Base-by-base conservation (phyloP, 2,113 vertebrate species). In the Arenaria interpres region DNA sequence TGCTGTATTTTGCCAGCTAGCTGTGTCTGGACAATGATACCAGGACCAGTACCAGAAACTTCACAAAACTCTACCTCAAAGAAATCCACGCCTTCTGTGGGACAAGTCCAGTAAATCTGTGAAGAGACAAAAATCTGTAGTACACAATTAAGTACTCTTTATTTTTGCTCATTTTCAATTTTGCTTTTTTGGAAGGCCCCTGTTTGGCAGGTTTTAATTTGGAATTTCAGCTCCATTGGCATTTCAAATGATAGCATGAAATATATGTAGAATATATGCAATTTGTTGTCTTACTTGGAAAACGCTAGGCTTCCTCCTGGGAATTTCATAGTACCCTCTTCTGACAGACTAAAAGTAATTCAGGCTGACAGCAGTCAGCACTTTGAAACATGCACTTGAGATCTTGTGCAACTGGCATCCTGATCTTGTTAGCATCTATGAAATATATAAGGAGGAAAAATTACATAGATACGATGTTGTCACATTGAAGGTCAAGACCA, bases 51-150 rank as follows among this genome's bases (percentile, higher is more conserved):
- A 53, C 39, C 33, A 62, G 95, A 5, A 28, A 97, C 19, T 96
- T 98, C 97, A 14, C 98, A 97, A 90, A 98, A 98, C 85, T 98
- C 97, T 92, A 95, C 95, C 67, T 98, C 97, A 88, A 97, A 98
- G 67, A 94, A 97, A 33, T 97, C 97, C 75, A 97, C 80, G 0
- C 97, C 91, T 95, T 98, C 97, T 56, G 50, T 85, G 28, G 96
- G 98, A 90, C 96, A 97, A 9, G 96, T 98, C 97, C 97, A 98
- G 67, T 97, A 97, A 89, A 98, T 91, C 97, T 98, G 57, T 32
- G 43, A 73, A 87, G 60, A 50, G 37, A 72, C 13, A 79, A 60
- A 89, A 73, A 64, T 14, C 23, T 50, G 62, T 53, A 41, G 30
- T 57, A 39, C 46, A 25, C 24, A 63, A 41, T 69, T 14, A 43